A percentile compares a stretch with the other conserved stretches of the same genome.
Evolutionary conservation across 2,797 vertebrate genomes (phyloP).

Genomic region (Mustela erminea): DNA sequence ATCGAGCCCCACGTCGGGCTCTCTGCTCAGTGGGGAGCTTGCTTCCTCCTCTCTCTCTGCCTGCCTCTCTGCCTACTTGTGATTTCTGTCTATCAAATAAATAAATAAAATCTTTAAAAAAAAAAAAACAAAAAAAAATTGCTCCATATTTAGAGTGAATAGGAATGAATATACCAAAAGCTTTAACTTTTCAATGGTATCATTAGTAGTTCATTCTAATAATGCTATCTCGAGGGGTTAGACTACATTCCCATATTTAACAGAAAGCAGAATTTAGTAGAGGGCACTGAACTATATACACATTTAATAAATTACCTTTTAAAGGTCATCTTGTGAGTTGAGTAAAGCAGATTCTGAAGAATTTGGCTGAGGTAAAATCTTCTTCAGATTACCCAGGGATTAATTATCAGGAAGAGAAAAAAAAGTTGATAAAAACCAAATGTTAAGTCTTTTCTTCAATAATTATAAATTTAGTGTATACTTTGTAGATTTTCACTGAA

Average conservation of each 20-base stretch:
- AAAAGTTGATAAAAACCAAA: not conserved
- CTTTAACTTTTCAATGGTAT: not conserved
- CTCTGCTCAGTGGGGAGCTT: too few species aligned
- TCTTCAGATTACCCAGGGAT: constrained; percentile 20
- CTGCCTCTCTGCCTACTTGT: too few species aligned
- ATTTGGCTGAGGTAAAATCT: constrained; percentile 17
- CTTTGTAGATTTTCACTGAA: not conserved
- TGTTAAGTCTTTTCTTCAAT: not conserved
- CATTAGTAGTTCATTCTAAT: constrained; percentile 7
- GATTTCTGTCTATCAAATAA: too few species aligned
- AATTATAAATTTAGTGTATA: constrained; percentile 25
- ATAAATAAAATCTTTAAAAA: too few species aligned
- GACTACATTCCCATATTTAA: not conserved
- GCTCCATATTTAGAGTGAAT: not conserved
- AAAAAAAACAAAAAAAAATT: not conserved
- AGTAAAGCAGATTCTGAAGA: constrained; percentile 52
- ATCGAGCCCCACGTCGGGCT: too few species aligned
- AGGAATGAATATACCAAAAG: not conserved
- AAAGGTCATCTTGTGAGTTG: constrained; percentile 43
- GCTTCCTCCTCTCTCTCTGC: too few species aligned
- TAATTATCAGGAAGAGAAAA: constrained; percentile 29
- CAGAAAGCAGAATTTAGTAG: constrained; percentile 24
- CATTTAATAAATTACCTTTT: constrained; percentile 40
- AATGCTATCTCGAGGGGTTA: not conserved
- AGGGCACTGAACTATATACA: not conserved